These are phyloP conservation scores for Thelaira solivaga DNA, from an alignment of 2,888 invertebrate species.

Conservation along the genomic window DNA sequence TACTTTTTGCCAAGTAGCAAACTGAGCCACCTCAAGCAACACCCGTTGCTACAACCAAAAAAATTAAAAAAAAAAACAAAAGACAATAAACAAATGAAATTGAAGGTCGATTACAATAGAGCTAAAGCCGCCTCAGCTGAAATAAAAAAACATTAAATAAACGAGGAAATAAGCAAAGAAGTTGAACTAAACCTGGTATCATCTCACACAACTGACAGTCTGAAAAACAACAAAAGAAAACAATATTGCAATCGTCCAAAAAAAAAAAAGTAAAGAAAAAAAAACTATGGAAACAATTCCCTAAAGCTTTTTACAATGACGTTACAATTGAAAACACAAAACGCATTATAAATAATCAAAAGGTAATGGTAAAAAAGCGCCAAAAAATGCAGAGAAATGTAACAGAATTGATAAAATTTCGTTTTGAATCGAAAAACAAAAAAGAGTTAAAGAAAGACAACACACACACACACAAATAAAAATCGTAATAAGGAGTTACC, in stretches of 20 bases:
- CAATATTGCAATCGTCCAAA: slow-evolving; percentile 55
- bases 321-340: slow-evolving; percentile 60
- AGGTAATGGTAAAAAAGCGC: slow-evolving; percentile 27
- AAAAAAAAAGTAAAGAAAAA: too few species aligned
- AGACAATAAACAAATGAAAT: slow-evolving; percentile 59
- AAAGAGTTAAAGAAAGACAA: not conserved
- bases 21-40: slow-evolving; percentile 52
- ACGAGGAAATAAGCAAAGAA: not conserved
- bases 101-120: slow-evolving; percentile 53
- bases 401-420: slow-evolving; percentile 28
- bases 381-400: slow-evolving; percentile 1
- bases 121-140: slow-evolving; percentile 19
- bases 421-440: slow-evolving; percentile 14
- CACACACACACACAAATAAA: not conserved
- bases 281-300: slow-evolving; percentile 55
- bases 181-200: slow-evolving; percentile 5
- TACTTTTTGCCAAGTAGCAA: slow-evolving; percentile 51
- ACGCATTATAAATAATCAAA: slow-evolving; percentile 60
- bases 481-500: slow-evolving; percentile 22
- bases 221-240: slow-evolving; percentile 29
- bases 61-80: slow-evolving; percentile 3
- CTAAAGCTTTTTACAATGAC: slow-evolving; percentile 58
- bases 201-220: slow-evolving; percentile 26
- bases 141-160: not conserved
- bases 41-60: slow-evolving; percentile 30